Evolutionary conservation across 2,888 invertebrate species (phyloP).

Genomic region (Labia minor): DNA sequence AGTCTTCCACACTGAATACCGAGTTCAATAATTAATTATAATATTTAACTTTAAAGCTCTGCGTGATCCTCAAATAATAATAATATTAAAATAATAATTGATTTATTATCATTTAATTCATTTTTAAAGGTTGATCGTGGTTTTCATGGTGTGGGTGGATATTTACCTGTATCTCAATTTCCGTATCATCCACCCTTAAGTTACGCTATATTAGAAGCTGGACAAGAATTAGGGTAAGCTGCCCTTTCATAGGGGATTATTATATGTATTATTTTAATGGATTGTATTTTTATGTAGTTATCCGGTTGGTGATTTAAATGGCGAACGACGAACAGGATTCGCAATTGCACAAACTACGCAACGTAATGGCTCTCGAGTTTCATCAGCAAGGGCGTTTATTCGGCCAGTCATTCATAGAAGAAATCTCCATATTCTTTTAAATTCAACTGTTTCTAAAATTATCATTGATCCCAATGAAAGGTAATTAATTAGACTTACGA

Average conservation of each 20-base stretch:
- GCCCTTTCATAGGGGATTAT: no score
- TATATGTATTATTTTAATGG: neutral
- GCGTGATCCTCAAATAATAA: no score
- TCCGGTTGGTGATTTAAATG: constrained; percentile 68
- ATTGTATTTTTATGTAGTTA: constrained; percentile 35
- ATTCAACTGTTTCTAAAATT: constrained; percentile 66
- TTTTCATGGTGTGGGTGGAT: constrained; percentile 67
- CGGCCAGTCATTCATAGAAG: constrained; percentile 62
- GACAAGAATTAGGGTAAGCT: constrained; percentile 60
- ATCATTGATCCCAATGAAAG: constrained; percentile 47
- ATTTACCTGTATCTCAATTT: constrained; percentile 66
- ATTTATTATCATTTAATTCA: no score
- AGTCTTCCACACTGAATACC: no score
- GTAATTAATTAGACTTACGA: no score
- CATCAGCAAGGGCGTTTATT: constrained; percentile 70
- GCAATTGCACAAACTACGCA: constrained; percentile 80
- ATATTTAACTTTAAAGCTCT: no score
- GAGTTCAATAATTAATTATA: no score
- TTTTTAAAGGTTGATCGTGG: constrained; percentile 45
- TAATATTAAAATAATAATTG: no score
- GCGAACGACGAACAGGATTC: constrained; percentile 68
- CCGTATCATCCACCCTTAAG: constrained; percentile 79
- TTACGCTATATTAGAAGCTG: constrained; percentile 64
- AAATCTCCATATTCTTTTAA: constrained; percentile 74
- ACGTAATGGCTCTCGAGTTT: constrained; percentile 72